Evolutionary conservation across 2,888 invertebrate genomes (phyloP), one percentile per base, ranked within the genome.

Genomic region (Sthenelais limicola): DNA sequence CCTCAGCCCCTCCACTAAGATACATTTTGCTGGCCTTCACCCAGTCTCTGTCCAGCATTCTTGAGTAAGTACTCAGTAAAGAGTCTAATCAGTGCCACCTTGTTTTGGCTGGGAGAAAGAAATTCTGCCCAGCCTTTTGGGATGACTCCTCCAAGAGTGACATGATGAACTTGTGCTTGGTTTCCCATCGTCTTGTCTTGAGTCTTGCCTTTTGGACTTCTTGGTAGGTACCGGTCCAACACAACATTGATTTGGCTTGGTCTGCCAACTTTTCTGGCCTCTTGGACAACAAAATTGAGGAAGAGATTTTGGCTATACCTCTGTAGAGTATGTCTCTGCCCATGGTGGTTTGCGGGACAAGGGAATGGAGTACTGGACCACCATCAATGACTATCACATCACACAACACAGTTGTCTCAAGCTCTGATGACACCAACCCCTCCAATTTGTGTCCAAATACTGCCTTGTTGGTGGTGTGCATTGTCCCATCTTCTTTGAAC

Each of bases 341-440:
- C 12, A 28, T 5, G 26, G 56, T 18, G 30, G 21, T 12, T 48
- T n/a, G 15, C 21, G 48, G 28, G 28, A 49, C 48, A 3, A 48
- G 9, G 28, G 32, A 28, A 7, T 68, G 68, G 4, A 68, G 21
- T 7, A 49, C 68, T 9, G 68, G 9, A 49, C 49, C 26, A 28
- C 49, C 68, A 28, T 68, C 68, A 68, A 68, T 21, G 28, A 51
- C 26, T 3, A 66, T 21, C n/a, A 18, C 48, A 49, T 68, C 49
- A 26, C 21, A 48, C 9, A 5, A 3, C 4, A 4, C 7, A 4
- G n/a, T 9, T n/a, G 7, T 21, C 35, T 5, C n/a, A 5, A 26
- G 7, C 9, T 66, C 26, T 28, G 38, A 12, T 12, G 35, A 4
- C 24, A 66, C 12, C 5, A 5, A 5, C 21, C 43, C 33, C 30